Percentiles rank a stretch among this genome's conserved stretches.
These are phyloP conservation scores for Drosophila gunungcola DNA, from an alignment of 1,140 invertebrate genomes.

Conservation along the genomic window DNA sequence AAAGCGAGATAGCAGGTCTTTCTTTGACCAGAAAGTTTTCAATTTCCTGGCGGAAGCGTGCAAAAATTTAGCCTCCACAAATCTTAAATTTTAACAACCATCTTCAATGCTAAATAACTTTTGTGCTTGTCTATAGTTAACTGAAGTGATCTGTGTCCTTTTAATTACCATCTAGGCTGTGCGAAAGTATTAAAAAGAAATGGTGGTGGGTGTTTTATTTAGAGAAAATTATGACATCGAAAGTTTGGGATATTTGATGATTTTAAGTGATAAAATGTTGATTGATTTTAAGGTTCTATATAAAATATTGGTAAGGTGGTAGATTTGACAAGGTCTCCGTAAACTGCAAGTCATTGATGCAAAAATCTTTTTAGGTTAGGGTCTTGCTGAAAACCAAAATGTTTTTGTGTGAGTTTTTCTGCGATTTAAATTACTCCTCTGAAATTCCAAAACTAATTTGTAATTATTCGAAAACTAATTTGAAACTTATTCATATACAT, in stretches of 20 bases:
- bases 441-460: background rate
- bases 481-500: background rate
- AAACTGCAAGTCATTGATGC: background rate
- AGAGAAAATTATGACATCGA: background rate
- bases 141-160: background rate
- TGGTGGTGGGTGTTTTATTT: background rate
- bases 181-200: background rate
- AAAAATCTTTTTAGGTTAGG: slow-evolving; percentile 1
- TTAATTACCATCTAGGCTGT: background rate
- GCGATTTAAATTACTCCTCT: background rate
- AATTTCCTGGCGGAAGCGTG: background rate
- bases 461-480: background rate
- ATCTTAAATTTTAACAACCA: background rate
- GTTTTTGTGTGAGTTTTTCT: background rate
- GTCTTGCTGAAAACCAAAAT: background rate
- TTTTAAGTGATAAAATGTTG: background rate
- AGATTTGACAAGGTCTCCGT: no score
- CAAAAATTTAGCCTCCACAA: background rate
- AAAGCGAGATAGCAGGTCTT: slow-evolving; percentile 4
- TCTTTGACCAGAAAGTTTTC: background rate
- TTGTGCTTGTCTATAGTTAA: background rate
- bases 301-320: background rate
- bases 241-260: background rate
- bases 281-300: background rate
- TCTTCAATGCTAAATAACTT: background rate